phyloP scores from a whole-genome alignment of 2,888 invertebrate species.

The Meloe dianella region DNA sequence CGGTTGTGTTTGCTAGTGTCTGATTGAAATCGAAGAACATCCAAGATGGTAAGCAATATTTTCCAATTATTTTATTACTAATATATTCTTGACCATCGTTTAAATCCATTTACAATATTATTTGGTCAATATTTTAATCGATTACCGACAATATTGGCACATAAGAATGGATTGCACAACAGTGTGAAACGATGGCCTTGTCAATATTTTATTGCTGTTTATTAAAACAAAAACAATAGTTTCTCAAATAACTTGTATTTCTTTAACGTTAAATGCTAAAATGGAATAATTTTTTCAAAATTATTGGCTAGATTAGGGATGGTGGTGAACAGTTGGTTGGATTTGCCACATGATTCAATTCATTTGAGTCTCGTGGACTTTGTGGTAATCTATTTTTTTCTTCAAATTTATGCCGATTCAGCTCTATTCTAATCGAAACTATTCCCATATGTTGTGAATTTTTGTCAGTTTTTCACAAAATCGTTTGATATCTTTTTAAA shows the following conservation, averaged over 20 bases:
- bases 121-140: constrained; percentile 13
- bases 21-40: constrained; percentile 80
- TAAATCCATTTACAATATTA: constrained; percentile 7
- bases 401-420: background rate
- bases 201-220: constrained; percentile 31
- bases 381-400: background rate
- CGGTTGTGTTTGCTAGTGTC: constrained; percentile 79
- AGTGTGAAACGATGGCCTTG: constrained; percentile 49
- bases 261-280: background rate
- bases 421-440: background rate
- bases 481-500: background rate
- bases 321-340: background rate
- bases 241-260: background rate
- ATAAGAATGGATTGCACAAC: constrained; percentile 55
- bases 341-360: background rate
- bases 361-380: background rate
- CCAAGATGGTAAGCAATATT: constrained; percentile 75
- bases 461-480: background rate
- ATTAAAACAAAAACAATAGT: background rate
- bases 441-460: background rate
- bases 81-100: constrained; percentile 9
- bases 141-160: constrained; percentile 22
- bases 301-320: background rate
- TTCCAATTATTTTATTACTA: constrained; percentile 22
- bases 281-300: no score